These are phyloP conservation scores for Columba janthina DNA, from an alignment of 2,113 vertebrate species.

Conservation along the genomic window DNA sequence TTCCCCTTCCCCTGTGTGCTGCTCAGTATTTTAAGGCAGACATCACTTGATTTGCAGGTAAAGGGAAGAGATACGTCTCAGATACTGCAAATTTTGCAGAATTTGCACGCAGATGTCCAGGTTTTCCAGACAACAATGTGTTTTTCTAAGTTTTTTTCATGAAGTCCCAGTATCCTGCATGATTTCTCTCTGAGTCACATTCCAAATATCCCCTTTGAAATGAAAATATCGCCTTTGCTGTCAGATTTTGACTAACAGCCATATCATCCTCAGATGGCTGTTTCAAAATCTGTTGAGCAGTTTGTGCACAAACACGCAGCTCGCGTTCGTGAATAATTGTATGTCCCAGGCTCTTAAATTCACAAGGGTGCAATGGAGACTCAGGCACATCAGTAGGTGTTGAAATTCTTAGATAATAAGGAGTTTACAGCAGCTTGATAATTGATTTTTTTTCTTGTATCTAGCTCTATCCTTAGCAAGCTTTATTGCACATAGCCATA, in stretches of 20 bases:
- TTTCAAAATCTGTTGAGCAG: neutral
- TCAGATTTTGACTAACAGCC: neutral
- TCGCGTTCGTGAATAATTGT: neutral
- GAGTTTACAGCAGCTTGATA: neutral
- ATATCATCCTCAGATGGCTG: neutral
- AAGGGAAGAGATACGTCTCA: neutral
- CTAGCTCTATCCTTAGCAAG: neutral
- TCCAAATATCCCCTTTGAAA: neutral
- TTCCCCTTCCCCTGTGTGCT: neutral
- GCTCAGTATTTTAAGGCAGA: neutral
- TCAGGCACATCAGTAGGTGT: neutral
- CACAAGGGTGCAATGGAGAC: neutral
- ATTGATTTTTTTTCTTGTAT: neutral
- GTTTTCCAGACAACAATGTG: neutral
- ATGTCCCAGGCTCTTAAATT: neutral
- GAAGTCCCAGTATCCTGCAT: neutral
- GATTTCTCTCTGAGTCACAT: constrained; percentile 1
- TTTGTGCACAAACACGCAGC: neutral
- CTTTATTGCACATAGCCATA: neutral
- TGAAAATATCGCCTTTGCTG: neutral
- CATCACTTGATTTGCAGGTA: neutral
- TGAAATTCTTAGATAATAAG: neutral
- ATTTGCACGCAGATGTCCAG: neutral
- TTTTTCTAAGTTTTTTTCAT: constrained; percentile 1
- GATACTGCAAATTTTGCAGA: neutral